phyloP scores from a whole-genome alignment of 2,888 invertebrate species.

The Automeris io region DNA sequence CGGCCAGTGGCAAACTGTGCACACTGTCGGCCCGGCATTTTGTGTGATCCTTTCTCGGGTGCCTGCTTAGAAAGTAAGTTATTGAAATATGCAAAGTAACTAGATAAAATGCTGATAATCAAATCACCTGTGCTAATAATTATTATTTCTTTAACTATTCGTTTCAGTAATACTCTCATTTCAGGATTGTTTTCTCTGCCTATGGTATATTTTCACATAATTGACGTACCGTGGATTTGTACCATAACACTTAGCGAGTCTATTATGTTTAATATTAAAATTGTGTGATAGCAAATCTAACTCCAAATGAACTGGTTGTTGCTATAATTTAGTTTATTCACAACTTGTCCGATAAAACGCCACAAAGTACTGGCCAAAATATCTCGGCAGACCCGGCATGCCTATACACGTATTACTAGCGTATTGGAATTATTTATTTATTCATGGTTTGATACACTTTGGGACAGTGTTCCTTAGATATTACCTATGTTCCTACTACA shows the following conservation, averaged over 20 bases:
- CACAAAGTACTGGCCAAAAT: conserved; percentile 69
- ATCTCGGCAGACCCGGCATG: conserved; percentile 68
- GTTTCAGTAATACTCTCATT: conserved; percentile 11
- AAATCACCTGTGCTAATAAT: conserved; percentile 26
- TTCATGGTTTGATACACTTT: conserved; percentile 17
- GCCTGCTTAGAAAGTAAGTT: conserved; percentile 90
- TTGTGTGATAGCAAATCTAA: conserved; percentile 71
- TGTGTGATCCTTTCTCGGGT: conserved; percentile 87
- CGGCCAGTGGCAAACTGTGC: conserved; percentile 76
- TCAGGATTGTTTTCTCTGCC: conserved; percentile 21
- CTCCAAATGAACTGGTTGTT: conserved; percentile 75
- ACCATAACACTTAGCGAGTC: conserved; percentile 58
- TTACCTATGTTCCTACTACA: conserved; percentile 1
- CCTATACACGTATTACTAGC: conserved; percentile 8
- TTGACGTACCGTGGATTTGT: conserved; percentile 45
- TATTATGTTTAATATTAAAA: conserved; percentile 40
- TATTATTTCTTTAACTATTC: conserved; percentile 14
- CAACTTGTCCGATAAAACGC: conserved; percentile 77
- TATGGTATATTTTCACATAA: conserved; percentile 39
- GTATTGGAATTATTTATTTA: conserved; percentile 6
- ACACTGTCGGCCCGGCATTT: conserved; percentile 86
- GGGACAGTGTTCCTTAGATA: conserved; percentile 19
- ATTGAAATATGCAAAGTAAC: neutral
- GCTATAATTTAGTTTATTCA: conserved; percentile 58
- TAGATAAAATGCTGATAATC: conserved; percentile 9